phyloP scores from a whole-genome alignment of 1,140 invertebrate species.

The Neodiprion virginianus region DNA sequence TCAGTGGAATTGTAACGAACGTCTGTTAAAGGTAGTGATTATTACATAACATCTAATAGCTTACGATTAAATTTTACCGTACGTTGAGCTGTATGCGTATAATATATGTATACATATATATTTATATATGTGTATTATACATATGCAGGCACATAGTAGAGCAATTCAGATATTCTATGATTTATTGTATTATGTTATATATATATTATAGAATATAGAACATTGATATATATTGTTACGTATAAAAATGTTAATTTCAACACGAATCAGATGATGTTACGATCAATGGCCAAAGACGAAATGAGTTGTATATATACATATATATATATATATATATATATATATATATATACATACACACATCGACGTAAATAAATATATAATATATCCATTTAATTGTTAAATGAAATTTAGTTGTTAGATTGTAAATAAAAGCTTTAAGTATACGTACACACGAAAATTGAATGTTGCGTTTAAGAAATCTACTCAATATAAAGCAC shows the following conservation, averaged over 20 bases:
- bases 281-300: conserved; percentile 31
- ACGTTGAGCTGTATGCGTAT: not conserved
- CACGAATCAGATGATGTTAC: conserved; percentile 30
- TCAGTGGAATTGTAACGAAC: not conserved
- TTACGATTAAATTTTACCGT: not conserved
- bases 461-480: not conserved
- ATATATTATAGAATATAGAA: not conserved
- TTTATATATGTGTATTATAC: not conserved
- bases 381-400: conserved; percentile 26
- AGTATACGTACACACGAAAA: not conserved
- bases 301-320: conserved; percentile 32
- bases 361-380: not conserved
- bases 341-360: conserved; percentile 26
- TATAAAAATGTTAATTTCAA: conserved; percentile 19
- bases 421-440: conserved; percentile 33
- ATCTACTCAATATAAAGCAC: not conserved
- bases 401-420: conserved; percentile 31
- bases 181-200: conserved; percentile 19
- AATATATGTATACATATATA: not conserved
- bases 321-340: conserved; percentile 18
- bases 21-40: conserved; percentile 1
- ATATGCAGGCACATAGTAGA: not conserved
- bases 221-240: not conserved
- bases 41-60: not conserved
- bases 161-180: conserved; percentile 23